Evolutionary conservation across 1,140 invertebrate genomes (phyloP).

Genomic region (Leptinotarsa lineolata): DNA sequence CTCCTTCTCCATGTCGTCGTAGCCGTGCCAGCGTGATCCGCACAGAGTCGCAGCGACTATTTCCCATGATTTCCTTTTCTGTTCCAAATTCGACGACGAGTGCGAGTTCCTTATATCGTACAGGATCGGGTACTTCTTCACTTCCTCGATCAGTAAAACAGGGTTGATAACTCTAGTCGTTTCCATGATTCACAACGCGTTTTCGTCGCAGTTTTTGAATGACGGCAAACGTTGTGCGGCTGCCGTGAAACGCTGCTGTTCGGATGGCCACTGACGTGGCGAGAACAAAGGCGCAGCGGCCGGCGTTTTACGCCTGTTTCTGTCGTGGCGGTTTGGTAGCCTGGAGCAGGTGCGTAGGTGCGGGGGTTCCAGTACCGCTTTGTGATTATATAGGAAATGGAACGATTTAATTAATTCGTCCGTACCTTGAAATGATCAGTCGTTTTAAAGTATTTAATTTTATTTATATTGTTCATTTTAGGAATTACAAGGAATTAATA

Average conservation of each 20-base stretch:
- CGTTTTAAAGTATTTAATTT: too few relatives aligned
- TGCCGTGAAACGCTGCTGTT: constrained; percentile 11
- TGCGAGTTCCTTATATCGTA: constrained; percentile 33
- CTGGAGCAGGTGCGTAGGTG: not conserved
- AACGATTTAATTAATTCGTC: too few relatives aligned
- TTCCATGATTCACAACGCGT: constrained; percentile 14
- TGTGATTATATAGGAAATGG: too few relatives aligned
- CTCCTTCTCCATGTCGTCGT: constrained; percentile 34
- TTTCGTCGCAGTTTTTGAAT: not conserved
- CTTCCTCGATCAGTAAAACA: constrained; percentile 39
- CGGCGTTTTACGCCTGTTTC: not conserved
- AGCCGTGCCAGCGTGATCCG: constrained; percentile 32
- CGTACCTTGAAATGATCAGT: too few relatives aligned
- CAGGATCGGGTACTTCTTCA: constrained; percentile 42
- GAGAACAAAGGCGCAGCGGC: constrained; percentile 12
- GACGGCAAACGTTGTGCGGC: not conserved
- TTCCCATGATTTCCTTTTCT: constrained; percentile 39
- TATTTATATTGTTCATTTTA: too few relatives aligned
- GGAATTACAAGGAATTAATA: too few relatives aligned
- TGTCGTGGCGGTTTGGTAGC: not conserved
- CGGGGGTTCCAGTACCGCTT: not conserved
- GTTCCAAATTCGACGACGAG: constrained; percentile 28
- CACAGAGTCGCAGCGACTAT: constrained; percentile 40
- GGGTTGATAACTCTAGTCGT: constrained; percentile 30
- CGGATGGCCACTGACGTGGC: constrained; percentile 12